Percentiles rank a stretch among this genome's conserved stretches.
Evolutionary conservation across 2,888 invertebrate species (phyloP).

Genomic region (Himalopsyche tibetana): DNA sequence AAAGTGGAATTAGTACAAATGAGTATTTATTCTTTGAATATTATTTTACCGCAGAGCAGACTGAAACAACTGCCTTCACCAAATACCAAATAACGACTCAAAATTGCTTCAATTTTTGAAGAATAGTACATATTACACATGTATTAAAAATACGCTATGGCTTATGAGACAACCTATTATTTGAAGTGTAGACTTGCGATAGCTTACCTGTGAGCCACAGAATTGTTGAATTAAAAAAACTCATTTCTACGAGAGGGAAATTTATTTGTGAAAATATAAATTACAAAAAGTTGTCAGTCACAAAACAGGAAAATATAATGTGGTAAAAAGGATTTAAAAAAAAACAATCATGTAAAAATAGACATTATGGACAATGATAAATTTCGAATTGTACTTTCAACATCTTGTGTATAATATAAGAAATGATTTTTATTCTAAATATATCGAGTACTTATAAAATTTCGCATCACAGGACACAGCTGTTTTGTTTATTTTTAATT

Average conservation of each 20-base stretch:
- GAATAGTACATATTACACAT: no score
- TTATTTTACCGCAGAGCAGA: no score
- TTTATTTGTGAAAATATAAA: slow-evolving; percentile 56
- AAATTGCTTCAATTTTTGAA: no score
- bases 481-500: slow-evolving; percentile 8
- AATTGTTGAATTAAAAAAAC: slow-evolving; percentile 3
- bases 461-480: slow-evolving; percentile 32
- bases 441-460: slow-evolving; percentile 30
- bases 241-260: slow-evolving; percentile 28
- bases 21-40: no score
- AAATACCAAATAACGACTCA: no score
- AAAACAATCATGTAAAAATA: slow-evolving; percentile 39
- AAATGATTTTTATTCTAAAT: slow-evolving; percentile 38
- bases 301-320: slow-evolving; percentile 44
- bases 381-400: slow-evolving; percentile 44
- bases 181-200: no score
- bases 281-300: slow-evolving; percentile 51
- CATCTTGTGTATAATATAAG: not conserved
- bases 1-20: no score
- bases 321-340: slow-evolving; percentile 39
- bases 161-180: no score
- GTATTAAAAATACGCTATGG: no score
- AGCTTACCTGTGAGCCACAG: no score
- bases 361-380: slow-evolving; percentile 40
- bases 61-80: no score